Evolutionary conservation across 2,888 invertebrate species (phyloP).

Genomic region (Erebia epiphron): DNA sequence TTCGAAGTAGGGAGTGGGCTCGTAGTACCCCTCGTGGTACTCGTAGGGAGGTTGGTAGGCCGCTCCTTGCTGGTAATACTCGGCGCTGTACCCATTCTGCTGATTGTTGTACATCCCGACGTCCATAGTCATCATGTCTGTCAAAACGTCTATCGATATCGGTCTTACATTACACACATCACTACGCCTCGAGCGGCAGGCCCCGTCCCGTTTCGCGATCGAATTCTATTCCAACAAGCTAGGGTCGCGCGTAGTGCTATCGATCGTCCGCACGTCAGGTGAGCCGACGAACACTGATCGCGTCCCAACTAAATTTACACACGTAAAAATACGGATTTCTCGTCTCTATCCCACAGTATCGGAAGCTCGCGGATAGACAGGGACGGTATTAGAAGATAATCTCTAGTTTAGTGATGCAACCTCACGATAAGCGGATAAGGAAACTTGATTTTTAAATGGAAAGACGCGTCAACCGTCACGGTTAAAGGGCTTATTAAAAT

Average conservation of each 20-base stretch:
- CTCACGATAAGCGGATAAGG: conserved; percentile 59
- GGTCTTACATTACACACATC: conserved; percentile 73
- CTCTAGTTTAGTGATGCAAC: conserved; percentile 49
- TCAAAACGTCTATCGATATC: conserved; percentile 65
- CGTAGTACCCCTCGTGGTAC: conserved; percentile 76
- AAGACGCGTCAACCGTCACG: conserved; percentile 50
- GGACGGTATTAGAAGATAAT: conserved; percentile 54
- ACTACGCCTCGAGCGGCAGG: conserved; percentile 50
- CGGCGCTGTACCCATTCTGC: conserved; percentile 81
- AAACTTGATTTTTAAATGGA: conserved; percentile 58
- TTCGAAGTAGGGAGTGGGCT: conserved; percentile 79
- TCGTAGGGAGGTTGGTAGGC: conserved; percentile 72
- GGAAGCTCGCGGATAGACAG: conserved; percentile 45
- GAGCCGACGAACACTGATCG: conserved; percentile 70
- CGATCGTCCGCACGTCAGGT: conserved; percentile 70
- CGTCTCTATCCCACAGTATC: conserved; percentile 59
- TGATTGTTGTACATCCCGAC: conserved; percentile 90
- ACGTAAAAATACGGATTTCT: conserved; percentile 52
- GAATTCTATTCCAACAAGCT: conserved; percentile 44
- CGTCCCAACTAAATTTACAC: conserved; percentile 36
- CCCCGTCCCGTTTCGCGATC: conserved; percentile 28
- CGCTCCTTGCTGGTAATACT: conserved; percentile 80
- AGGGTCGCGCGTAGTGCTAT: conserved; percentile 54
- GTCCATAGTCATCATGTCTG: conserved; percentile 91
- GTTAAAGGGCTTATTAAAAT: conserved; percentile 49